Evolutionary conservation across 1,140 invertebrate species (phyloP).

Genomic region (Bemisia tabaci): DNA sequence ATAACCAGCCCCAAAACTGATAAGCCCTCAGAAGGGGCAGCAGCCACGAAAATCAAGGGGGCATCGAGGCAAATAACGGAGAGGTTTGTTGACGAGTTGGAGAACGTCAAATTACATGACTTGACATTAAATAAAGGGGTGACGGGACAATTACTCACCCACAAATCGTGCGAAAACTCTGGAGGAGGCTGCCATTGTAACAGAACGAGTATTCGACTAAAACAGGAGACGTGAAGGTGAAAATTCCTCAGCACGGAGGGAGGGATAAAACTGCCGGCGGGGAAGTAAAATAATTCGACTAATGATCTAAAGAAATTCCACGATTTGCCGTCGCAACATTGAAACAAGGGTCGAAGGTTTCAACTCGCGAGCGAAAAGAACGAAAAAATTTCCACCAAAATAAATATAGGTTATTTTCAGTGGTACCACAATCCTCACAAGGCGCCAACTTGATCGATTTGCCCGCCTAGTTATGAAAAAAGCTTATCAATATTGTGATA

Average conservation of each 20-base stretch:
- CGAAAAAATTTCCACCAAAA: neutral
- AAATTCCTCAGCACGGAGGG: neutral
- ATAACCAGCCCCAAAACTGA: neutral
- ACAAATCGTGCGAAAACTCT: neutral
- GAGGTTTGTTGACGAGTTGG: neutral
- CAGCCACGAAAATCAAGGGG: neutral
- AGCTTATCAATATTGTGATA: too few species aligned
- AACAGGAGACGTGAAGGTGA: too few species aligned
- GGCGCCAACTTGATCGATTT: too few species aligned
- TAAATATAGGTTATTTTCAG: neutral
- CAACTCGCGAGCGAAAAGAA: neutral
- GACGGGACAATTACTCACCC: neutral
- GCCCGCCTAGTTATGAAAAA: too few species aligned
- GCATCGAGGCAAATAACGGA: too few species aligned
- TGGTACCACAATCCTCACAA: too few species aligned
- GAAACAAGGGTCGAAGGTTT: neutral
- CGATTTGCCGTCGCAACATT: neutral
- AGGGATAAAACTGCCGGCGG: neutral
- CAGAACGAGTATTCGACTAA: neutral
- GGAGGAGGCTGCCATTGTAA: neutral
- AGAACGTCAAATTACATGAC: neutral
- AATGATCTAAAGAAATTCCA: neutral
- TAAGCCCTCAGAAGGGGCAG: neutral
- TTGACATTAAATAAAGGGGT: neutral
- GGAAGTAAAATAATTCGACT: neutral